Conservation (phyloP, 2,797 vertebrate genomes). For the Setipinna tenuifilis region DNA sequence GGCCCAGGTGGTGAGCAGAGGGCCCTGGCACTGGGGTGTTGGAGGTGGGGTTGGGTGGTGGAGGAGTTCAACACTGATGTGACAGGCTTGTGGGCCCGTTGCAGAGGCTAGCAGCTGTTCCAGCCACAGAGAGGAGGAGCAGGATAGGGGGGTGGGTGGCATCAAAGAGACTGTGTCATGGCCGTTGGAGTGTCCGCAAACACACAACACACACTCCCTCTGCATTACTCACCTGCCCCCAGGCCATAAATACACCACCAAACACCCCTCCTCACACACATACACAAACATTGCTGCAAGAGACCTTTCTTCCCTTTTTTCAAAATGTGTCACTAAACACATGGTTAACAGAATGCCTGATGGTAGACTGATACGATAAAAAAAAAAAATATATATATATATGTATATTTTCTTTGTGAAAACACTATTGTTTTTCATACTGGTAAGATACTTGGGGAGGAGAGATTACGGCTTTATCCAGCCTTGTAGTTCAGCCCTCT, state of each 20-base stretch:
- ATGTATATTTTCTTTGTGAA: neutral
- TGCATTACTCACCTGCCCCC: conserved; percentile 43
- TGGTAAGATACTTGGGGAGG: neutral
- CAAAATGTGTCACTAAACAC: neutral
- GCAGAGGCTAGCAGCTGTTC: conserved; percentile 63
- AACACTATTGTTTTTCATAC: conserved; percentile 25
- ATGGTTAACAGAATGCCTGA: neutral
- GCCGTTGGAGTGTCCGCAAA: conserved; percentile 48
- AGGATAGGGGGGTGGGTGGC: neutral
- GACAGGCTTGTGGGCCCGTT: conserved; percentile 42
- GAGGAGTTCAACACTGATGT: conserved; percentile 52
- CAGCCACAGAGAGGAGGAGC: conserved; percentile 45
- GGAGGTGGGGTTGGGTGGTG: conserved; percentile 1
- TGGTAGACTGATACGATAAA: neutral
- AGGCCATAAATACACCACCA: conserved; percentile 31
- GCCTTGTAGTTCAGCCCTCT: conserved; percentile 33
- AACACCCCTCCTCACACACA: conserved; percentile 27
- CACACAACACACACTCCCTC: conserved; percentile 36
- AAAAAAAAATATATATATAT: neutral
- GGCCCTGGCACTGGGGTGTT: neutral
- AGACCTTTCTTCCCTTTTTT: neutral
- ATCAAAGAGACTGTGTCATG: conserved; percentile 35
- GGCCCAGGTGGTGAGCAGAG: conserved; percentile 44
- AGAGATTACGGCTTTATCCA: neutral
- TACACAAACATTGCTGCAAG: neutral